Conservation (phyloP, 2,113 vertebrate genomes). For the Lethenteron camtschaticum region DNA sequence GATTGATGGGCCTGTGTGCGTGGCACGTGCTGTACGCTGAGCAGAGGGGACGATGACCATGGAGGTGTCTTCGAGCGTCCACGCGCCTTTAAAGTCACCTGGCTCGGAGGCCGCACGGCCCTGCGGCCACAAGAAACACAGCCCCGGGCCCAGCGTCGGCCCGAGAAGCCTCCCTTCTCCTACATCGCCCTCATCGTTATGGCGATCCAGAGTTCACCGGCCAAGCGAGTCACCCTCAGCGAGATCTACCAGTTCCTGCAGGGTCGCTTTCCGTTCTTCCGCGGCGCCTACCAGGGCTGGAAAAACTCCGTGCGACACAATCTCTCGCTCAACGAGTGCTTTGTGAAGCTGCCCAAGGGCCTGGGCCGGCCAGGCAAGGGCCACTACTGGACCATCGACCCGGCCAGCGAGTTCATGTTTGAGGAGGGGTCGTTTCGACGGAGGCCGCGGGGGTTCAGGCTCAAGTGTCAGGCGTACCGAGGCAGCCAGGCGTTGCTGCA, state of each 20-base stretch:
- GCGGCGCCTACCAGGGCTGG: constrained; percentile 5
- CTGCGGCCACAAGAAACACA: not conserved
- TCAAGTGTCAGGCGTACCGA: constrained; percentile 1
- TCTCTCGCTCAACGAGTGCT: constrained; percentile 2
- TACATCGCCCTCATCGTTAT: constrained; percentile 4
- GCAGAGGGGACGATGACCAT: too few species aligned
- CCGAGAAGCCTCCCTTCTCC: not conserved
- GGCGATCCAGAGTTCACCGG: constrained; percentile 4
- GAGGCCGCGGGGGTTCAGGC: constrained; percentile 2
- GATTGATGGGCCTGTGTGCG: too few species aligned
- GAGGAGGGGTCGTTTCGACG: constrained; percentile 3
- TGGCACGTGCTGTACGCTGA: too few species aligned
- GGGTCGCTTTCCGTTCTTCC: constrained; percentile 3
- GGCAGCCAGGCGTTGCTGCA: not conserved
- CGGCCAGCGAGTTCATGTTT: constrained; percentile 4
- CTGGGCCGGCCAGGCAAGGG: constrained; percentile 5
- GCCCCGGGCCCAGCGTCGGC: not conserved
- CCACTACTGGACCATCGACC: constrained; percentile 5
- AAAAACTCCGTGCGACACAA: constrained; percentile 1
- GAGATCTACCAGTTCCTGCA: constrained; percentile 6
- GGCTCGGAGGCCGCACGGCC: too few species aligned
- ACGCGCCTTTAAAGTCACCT: too few species aligned
- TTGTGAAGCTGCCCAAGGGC: constrained; percentile 1
- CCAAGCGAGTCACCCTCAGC: constrained; percentile 4
- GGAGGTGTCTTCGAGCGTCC: too few species aligned